Conservation (phyloP, 2,113 vertebrate species). For the Phaethornis superciliosus region DNA sequence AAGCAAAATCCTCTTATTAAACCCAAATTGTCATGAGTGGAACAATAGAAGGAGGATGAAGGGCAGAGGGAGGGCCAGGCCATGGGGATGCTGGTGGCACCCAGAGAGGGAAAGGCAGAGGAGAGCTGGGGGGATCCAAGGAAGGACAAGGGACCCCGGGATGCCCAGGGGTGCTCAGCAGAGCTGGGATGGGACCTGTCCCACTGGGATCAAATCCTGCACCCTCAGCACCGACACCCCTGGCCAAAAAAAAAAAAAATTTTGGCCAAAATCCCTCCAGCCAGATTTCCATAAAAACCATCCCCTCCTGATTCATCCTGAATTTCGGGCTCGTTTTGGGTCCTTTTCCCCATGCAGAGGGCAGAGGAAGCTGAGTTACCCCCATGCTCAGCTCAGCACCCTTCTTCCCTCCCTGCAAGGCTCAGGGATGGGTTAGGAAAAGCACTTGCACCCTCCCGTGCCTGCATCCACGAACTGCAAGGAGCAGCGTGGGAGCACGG, state of each 20-base stretch:
- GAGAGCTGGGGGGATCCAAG: fast-evolving
- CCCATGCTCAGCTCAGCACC: neutral
- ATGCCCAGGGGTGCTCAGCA: fast-evolving
- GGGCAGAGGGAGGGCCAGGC: neutral
- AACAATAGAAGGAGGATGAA: neutral
- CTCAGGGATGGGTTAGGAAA: neutral
- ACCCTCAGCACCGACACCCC: neutral
- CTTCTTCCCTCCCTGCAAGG: neutral
- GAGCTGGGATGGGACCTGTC: neutral
- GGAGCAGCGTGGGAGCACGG: neutral
- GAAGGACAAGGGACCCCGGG: neutral
- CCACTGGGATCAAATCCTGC: fast-evolving
- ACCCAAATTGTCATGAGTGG: neutral
- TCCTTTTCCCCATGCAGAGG: neutral
- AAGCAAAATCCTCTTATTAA: constrained; percentile 32
- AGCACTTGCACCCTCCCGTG: constrained; percentile 55
- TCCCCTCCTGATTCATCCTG: neutral
- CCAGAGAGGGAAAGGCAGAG: no score
- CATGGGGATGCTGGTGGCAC: neutral
- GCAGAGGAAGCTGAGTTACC: fast-evolving
- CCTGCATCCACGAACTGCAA: neutral
- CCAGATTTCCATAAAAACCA: neutral
- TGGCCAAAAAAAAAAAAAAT: neutral
- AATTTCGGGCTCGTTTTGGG: no score
- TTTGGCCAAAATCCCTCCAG: no score